Conservation (phyloP, 2,888 invertebrate species). For the Athrips mouffetella region DNA sequence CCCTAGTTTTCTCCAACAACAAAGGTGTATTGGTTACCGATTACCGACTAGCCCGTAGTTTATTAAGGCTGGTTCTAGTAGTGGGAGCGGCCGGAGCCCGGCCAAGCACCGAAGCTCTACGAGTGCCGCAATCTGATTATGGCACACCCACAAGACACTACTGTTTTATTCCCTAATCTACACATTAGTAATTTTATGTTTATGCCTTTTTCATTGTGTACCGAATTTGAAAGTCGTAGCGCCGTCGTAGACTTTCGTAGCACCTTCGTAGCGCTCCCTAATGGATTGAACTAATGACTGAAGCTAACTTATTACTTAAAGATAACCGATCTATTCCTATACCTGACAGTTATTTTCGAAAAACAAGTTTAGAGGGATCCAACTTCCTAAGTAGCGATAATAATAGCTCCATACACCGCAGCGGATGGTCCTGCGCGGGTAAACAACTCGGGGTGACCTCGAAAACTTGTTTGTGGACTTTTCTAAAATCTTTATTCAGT, state of each 20-base stretch:
- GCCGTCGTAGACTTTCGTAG: conserved; percentile 7
- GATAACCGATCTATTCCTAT: too few relatives aligned
- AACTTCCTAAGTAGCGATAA: not conserved
- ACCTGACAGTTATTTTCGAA: too few relatives aligned
- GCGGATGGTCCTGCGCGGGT: conserved; percentile 15
- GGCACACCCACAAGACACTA: conserved; percentile 60
- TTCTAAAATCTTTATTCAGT: not conserved
- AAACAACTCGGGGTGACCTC: conserved; percentile 19
- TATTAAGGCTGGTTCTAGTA: conserved; percentile 32
- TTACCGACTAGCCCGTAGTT: too few relatives aligned
- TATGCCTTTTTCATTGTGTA: not conserved
- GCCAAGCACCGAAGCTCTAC: conserved; percentile 66
- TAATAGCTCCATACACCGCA: conserved; percentile 2
- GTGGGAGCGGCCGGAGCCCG: conserved; percentile 65
- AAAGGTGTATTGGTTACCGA: conserved; percentile 16
- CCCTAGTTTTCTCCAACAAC: not conserved
- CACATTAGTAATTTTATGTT: not conserved
- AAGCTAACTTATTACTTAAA: too few relatives aligned
- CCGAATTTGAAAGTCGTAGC: not conserved
- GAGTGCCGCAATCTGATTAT: conserved; percentile 76
- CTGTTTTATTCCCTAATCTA: conserved; percentile 1
- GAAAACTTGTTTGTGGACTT: conserved; percentile 16
- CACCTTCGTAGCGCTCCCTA: conserved; percentile 4
- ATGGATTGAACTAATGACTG: not conserved
- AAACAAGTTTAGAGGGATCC: too few relatives aligned